Evolutionary conservation across 2,797 vertebrate genomes (phyloP).

Genomic region (Parotocinclus haroldoi): DNA sequence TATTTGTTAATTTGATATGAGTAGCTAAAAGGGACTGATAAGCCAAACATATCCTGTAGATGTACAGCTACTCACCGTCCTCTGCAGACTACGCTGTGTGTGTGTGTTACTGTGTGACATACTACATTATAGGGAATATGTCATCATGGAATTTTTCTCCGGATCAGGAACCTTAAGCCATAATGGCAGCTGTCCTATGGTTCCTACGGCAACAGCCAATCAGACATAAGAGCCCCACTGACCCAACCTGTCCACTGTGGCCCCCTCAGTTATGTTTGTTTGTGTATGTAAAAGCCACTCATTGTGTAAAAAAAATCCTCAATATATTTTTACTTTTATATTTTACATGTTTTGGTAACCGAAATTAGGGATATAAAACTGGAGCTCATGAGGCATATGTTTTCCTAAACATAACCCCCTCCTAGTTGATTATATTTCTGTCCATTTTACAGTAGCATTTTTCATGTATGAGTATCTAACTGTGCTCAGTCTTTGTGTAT

Average conservation of each 20-base stretch:
- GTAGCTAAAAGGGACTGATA: conserved; percentile 34
- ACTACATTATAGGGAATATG: conserved; percentile 17
- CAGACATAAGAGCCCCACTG: conserved; percentile 42
- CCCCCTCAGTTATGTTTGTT: conserved; percentile 13
- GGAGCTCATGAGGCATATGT: too few species aligned
- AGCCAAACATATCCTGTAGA: conserved; percentile 26
- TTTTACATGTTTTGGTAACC: too few species aligned
- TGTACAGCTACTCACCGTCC: too few species aligned
- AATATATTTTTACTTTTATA: too few species aligned
- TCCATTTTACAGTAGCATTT: too few species aligned
- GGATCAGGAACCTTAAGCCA: conserved; percentile 35
- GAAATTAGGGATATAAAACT: too few species aligned
- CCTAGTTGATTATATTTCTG: too few species aligned
- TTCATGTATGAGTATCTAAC: too few species aligned
- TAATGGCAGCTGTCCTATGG: conserved; percentile 42
- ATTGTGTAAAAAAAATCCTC: too few species aligned
- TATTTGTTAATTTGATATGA: conserved; percentile 34
- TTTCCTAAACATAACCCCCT: too few species aligned
- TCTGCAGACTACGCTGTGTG: not conserved
- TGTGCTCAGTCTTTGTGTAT: too few species aligned
- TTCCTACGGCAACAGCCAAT: conserved; percentile 48
- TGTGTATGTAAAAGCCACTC: not conserved
- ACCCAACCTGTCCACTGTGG: conserved; percentile 40
- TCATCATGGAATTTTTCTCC: conserved; percentile 46
- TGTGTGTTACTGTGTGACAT: not conserved